phyloP scores from a whole-genome alignment of 30 jellyfish, hydroid and myxozoan species.

The Pseudorhiza aurosa region DNA sequence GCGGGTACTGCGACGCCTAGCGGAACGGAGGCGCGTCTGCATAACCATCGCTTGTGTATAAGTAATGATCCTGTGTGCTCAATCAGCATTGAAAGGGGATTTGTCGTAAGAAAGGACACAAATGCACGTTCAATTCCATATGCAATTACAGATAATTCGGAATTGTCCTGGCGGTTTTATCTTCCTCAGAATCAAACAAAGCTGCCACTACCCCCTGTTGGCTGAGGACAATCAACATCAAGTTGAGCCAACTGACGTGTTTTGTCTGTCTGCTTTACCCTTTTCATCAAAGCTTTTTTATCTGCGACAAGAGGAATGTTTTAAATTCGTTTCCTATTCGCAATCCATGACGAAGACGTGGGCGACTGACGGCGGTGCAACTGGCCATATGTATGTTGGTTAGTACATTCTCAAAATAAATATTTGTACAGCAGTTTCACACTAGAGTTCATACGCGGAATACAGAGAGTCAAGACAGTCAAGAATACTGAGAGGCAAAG shows the following conservation, averaged over 20 bases:
- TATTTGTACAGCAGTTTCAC: not conserved
- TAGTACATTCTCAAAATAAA: not conserved
- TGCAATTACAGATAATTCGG: not conserved
- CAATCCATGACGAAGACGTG: slow-evolving; percentile 10
- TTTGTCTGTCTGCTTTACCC: slow-evolving; percentile 40
- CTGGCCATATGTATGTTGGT: not conserved
- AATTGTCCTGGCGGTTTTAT: not conserved
- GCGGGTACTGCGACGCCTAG: no score
- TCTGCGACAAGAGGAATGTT: slow-evolving; percentile 9
- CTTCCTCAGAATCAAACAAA: slow-evolving; percentile 16
- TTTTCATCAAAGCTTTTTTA: slow-evolving; percentile 41
- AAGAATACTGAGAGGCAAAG: not conserved
- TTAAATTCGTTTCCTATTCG: slow-evolving; percentile 12
- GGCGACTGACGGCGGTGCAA: slow-evolving; percentile 11
- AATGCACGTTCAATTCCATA: not conserved
- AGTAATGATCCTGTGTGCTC: not conserved
- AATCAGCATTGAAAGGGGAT: not conserved
- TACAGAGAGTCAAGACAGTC: no score
- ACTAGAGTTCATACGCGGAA: no score
- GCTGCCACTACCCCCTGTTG: slow-evolving; percentile 52
- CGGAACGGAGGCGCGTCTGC: no score
- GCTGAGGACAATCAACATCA: slow-evolving; percentile 27
- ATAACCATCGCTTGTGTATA: no score
- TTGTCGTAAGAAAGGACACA: not conserved
- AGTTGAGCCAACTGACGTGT: slow-evolving; percentile 35